Conservation (phyloP, 2,113 vertebrate genomes). For the Macquaria australasica region DNA sequence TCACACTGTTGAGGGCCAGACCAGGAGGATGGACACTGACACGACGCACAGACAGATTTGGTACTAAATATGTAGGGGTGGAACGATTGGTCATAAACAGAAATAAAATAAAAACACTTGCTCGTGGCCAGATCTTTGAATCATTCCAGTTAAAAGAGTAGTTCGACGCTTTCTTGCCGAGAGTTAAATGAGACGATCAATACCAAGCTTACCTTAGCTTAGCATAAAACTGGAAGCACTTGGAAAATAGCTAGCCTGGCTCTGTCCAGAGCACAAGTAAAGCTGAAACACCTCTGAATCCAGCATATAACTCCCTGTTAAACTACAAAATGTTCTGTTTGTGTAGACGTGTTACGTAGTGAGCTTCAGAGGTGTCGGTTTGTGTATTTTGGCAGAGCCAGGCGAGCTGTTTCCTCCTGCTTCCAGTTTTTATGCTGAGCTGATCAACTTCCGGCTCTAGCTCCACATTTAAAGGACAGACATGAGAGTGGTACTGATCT, state of each 20-base stretch:
- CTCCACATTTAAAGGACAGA: background rate
- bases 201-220: background rate
- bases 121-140: background rate
- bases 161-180: background rate
- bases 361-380: background rate
- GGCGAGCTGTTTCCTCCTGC: background rate
- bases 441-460: background rate
- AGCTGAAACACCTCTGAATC: background rate
- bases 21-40: slow-evolving; percentile 6
- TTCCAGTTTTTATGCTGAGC: background rate
- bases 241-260: background rate
- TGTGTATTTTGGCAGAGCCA: background rate
- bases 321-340: background rate
- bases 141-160: slow-evolving; percentile 62
- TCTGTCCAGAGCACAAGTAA: background rate
- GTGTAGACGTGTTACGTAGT: background rate
- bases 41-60: slow-evolving; percentile 29
- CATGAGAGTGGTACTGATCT: background rate
- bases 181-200: background rate
- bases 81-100: background rate
- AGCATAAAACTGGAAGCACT: background rate
- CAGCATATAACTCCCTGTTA: background rate
- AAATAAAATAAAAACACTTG: background rate
- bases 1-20: slow-evolving; percentile 35
- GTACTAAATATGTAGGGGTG: slow-evolving; percentile 32